A percentile compares a stretch with the other conserved stretches of the same genome.
phyloP scores from a whole-genome alignment of 2,113 vertebrate species.

The Anhinga anhinga region DNA sequence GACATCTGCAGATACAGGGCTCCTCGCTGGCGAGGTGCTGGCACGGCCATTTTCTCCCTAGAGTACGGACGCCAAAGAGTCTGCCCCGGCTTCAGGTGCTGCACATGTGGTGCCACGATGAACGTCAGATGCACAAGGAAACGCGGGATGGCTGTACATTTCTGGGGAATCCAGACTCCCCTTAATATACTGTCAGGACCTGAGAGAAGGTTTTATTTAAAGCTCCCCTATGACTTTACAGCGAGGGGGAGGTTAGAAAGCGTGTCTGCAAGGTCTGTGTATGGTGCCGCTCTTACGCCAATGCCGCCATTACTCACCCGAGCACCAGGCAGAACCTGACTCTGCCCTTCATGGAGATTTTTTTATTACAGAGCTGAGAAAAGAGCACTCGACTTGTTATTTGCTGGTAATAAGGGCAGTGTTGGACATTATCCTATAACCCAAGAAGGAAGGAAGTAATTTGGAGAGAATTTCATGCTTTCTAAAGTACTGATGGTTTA shows the following conservation, averaged over 20 bases:
- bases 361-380: not conserved
- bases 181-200: not conserved
- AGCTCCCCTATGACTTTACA: not conserved
- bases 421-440: not conserved
- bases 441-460: not conserved
- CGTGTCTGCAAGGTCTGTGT: accelerated
- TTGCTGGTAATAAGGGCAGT: not conserved
- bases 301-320: accelerated
- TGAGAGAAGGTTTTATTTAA: not conserved
- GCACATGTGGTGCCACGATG: accelerated
- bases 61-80: accelerated
- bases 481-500: not conserved
- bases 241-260: not conserved
- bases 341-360: accelerated
- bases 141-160: accelerated
- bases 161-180: not conserved
- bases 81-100: not conserved
- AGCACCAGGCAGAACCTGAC: accelerated
- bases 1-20: not conserved
- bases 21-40: not conserved
- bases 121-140: accelerated
- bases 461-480: not conserved
- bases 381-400: not conserved
- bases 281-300: accelerated
- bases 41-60: accelerated